Base-by-base conservation (phyloP, 1,140 invertebrate genomes). In the Apolygus lucorum region DNA sequence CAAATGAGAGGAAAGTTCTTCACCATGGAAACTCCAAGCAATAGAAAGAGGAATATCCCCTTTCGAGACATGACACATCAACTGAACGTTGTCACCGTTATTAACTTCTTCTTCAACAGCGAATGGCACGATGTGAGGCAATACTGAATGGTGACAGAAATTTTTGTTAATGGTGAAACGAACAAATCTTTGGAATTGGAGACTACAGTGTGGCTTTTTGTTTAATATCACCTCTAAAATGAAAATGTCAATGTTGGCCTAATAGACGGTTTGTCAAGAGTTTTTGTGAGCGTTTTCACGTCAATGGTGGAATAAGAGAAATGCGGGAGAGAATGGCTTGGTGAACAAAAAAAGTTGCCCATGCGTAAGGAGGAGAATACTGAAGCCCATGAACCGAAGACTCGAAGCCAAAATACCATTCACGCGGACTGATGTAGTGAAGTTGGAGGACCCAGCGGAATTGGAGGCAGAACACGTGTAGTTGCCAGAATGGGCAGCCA, bases 391-490 rank as follows among this genome's bases (percentile, higher is more conserved):
- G 34, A 42, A 42, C 4, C 34, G 17, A 42, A 42, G 17, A 42
- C 4, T 17, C 4, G 34, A 42, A 42, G 17, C 34, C 34, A 17
- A 8, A 42, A 52, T 73, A 76, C 76, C 76, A 52, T 76, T 76
- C 29, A 76, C 74, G 34, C 68, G 68, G 11, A 76, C 52, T 11
- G 70, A 63, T 42, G 76, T 72, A 21, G 73, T 74, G 68, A 74
- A 73, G 28, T 68, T 72, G 0, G 72, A 49, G 1, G 63, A 52
- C 11, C 72, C 73, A 42, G 88, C 89, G 59, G 79, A 79, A 78
- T 94, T 95, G 73, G 84, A 85, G 22, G 89, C 92, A 22, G 83
- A 82, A 75, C 89, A 91, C 24, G 87, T 89, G 74, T 90, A 90
- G 77, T 90, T 88, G 27, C 89, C 90, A 71, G 84, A 85, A 79